phyloP scores from a whole-genome alignment of 2,888 invertebrate species.

The Eumacrocentrus americanus region DNA sequence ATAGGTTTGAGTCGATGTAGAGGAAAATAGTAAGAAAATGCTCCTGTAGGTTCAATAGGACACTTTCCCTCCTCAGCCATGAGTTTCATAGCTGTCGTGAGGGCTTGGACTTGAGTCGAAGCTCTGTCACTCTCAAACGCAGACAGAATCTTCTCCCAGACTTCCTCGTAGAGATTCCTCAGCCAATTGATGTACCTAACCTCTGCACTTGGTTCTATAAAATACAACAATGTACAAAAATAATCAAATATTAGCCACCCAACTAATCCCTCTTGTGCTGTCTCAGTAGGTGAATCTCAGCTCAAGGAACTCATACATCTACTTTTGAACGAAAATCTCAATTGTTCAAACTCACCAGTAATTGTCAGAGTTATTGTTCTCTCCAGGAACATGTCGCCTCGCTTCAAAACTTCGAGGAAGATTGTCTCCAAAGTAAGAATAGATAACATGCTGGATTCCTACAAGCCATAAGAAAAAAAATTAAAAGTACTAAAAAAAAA shows the following conservation, averaged over 20 bases:
- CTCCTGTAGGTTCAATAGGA: slow-evolving; percentile 65
- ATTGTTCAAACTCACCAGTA: slow-evolving; percentile 44
- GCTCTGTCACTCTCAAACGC: slow-evolving; percentile 66
- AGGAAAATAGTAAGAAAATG: slow-evolving; percentile 69
- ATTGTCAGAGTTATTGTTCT: slow-evolving; percentile 52
- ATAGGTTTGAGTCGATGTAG: slow-evolving; percentile 71
- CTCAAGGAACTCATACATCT: neutral
- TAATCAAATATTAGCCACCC: too few species aligned
- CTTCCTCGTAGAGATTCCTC: slow-evolving; percentile 72
- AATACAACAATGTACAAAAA: too few species aligned
- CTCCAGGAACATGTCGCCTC: slow-evolving; percentile 71
- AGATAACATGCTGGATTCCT: slow-evolving; percentile 63
- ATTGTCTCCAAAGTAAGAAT: slow-evolving; percentile 75
- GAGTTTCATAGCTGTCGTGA: slow-evolving; percentile 76
- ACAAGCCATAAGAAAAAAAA: neutral
- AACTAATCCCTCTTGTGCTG: too few species aligned
- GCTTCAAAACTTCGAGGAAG: slow-evolving; percentile 72
- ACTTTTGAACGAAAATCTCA: neutral
- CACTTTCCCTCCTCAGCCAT: slow-evolving; percentile 74
- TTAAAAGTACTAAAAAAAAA: slow-evolving; percentile 29
- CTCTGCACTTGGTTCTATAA: slow-evolving; percentile 60
- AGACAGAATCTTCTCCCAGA: slow-evolving; percentile 66
- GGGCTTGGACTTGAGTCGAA: slow-evolving; percentile 67
- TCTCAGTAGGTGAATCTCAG: too few species aligned
- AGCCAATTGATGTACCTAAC: slow-evolving; percentile 73